These are phyloP conservation scores for Oreochromis grahami DNA, from an alignment of 2,797 vertebrate species.

Conservation along the genomic window DNA sequence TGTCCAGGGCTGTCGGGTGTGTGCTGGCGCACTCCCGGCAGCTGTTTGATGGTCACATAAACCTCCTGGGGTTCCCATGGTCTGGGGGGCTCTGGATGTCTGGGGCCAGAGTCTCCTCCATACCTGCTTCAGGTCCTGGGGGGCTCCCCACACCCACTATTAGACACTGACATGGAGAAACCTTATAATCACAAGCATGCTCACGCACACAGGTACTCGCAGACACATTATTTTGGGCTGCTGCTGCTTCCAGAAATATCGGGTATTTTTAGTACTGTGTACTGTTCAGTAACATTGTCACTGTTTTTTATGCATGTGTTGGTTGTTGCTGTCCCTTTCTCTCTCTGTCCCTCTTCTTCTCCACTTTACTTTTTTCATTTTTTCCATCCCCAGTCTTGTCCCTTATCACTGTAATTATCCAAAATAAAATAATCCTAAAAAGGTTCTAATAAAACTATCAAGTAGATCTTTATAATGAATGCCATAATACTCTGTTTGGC, in stretches of 20 bases:
- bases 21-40: too few relatives aligned
- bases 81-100: too few relatives aligned
- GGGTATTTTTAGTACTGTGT: neutral
- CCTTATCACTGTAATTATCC: neutral
- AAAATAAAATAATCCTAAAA: neutral
- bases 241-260: neutral
- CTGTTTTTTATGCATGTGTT: neutral
- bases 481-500: neutral
- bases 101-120: too few relatives aligned
- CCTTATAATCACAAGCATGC: neutral
- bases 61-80: too few relatives aligned
- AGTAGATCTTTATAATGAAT: neutral
- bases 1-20: too few relatives aligned
- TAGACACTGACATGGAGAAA: neutral
- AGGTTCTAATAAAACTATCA: neutral
- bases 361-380: neutral
- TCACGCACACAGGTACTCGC: neutral
- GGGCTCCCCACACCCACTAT: neutral
- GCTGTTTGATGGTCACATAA: too few relatives aligned
- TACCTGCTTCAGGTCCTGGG: too few relatives aligned
- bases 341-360: neutral
- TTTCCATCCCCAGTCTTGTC: neutral
- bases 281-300: neutral
- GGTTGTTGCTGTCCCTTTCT: neutral
- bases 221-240: neutral